Conservation (phyloP, 2,797 vertebrate species). For the Enteromius paludinosus region DNA sequence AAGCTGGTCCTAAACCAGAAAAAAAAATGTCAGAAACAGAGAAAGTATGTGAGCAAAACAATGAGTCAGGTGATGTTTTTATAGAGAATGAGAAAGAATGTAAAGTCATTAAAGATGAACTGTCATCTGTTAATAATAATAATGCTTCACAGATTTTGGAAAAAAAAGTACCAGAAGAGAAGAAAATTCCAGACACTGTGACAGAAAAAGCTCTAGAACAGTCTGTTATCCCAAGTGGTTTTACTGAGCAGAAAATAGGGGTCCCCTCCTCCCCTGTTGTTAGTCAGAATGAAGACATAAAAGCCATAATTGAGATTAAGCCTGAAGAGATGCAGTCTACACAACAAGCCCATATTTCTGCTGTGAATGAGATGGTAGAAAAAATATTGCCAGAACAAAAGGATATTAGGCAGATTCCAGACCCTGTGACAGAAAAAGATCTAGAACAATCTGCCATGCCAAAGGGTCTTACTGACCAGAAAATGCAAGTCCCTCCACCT, state of each 20-base stretch:
- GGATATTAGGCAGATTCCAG: constrained; percentile 1
- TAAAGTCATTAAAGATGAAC: constrained; percentile 31
- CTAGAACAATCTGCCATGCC: constrained; percentile 13
- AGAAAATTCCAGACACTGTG: constrained; percentile 19
- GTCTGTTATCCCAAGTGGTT: constrained; percentile 23
- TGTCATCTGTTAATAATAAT: not conserved
- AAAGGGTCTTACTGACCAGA: constrained; percentile 52
- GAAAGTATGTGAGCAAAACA: constrained; percentile 1
- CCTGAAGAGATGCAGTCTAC: not conserved
- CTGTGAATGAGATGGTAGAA: not conserved
- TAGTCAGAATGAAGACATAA: not conserved
- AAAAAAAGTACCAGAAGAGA: not conserved
- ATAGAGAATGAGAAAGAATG: constrained; percentile 28
- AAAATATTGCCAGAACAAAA: not conserved
- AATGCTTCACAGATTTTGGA: constrained; percentile 23
- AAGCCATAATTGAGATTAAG: constrained; percentile 12
- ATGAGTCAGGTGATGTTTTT: constrained; percentile 10
- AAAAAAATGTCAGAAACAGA: not conserved
- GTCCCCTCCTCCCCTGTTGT: constrained; percentile 57
- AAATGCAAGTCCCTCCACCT: constrained; percentile 59
- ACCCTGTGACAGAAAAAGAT: constrained; percentile 11
- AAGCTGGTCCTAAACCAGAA: not conserved
- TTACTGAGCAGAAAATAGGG: constrained; percentile 60
- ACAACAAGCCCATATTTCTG: not conserved
- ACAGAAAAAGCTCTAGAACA: constrained; percentile 20